Conservation (phyloP, 1,140 invertebrate species). For the Trichonephila inaurata region DNA sequence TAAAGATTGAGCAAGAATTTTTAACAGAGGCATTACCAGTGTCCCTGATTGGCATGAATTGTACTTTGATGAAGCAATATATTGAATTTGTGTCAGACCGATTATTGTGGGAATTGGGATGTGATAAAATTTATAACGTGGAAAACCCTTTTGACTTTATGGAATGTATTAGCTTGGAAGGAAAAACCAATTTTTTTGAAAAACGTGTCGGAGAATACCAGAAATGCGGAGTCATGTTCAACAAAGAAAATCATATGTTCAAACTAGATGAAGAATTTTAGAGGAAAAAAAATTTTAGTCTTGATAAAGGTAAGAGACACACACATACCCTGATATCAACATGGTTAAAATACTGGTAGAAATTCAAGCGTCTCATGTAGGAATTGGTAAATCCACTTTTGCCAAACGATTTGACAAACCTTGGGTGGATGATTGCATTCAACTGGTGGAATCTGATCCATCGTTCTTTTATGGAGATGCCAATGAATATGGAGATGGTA, state of each 20-base stretch:
- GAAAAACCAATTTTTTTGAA: conserved; percentile 99
- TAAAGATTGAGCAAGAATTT: conserved; percentile 98
- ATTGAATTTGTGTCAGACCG: conserved; percentile 99
- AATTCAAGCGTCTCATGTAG: not conserved
- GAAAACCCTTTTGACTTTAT: conserved; percentile 99
- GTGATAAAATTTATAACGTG: conserved; percentile 93
- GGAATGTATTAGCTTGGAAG: conserved; percentile 98
- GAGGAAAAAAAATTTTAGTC: too few relatives aligned
- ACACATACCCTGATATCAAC: not conserved
- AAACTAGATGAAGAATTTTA: not conserved
- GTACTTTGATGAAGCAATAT: conserved; percentile 95
- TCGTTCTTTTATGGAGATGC: not conserved
- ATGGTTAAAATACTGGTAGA: not conserved
- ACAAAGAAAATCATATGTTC: conserved; percentile 79
- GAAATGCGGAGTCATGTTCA: conserved; percentile 93
- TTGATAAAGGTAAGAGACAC: too few relatives aligned
- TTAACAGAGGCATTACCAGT: conserved; percentile 97
- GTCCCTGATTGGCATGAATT: conserved; percentile 98
- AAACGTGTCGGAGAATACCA: conserved; percentile 99
- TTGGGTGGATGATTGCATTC: not conserved
- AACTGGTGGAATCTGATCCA: not conserved
- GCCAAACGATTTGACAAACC: not conserved
- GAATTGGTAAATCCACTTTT: not conserved
- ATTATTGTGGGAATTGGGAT: conserved; percentile 92
- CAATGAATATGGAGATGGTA: not conserved